Evolutionary conservation across 2,797 vertebrate genomes (phyloP).

Genomic region (Phoebastria nigripes): DNA sequence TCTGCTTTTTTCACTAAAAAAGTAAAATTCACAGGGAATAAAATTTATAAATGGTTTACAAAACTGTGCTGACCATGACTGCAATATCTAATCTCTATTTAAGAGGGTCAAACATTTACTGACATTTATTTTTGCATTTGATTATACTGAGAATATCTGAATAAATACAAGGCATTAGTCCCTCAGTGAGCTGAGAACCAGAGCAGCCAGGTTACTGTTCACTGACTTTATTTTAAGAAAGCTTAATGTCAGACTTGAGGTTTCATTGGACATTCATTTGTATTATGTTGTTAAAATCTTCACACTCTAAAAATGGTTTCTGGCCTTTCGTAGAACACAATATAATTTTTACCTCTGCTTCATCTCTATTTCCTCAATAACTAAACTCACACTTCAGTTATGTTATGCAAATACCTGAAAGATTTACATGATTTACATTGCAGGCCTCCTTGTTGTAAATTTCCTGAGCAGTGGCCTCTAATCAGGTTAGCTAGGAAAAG

Average conservation of each 20-base stretch:
- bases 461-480: not conserved
- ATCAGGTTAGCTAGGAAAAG: not conserved
- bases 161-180: not conserved
- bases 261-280: not conserved
- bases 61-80: not conserved
- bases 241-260: not conserved
- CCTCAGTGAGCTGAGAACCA: not conserved
- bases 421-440: not conserved
- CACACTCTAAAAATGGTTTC: not conserved
- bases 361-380: not conserved
- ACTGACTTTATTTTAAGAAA: not conserved
- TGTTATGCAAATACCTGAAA: not conserved
- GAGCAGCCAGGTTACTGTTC: not conserved
- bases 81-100: not conserved
- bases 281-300: not conserved
- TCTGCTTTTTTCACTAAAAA: not conserved
- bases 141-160: not conserved
- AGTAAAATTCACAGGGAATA: not conserved
- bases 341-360: not conserved
- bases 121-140: not conserved
- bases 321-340: not conserved
- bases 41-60: not conserved
- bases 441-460: not conserved
- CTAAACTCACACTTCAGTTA: not conserved
- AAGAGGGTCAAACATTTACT: not conserved